Evolutionary conservation across 1,140 invertebrate species (phyloP), one percentile per base, ranked within the genome.

Genomic region (Drosophila virilis): DNA sequence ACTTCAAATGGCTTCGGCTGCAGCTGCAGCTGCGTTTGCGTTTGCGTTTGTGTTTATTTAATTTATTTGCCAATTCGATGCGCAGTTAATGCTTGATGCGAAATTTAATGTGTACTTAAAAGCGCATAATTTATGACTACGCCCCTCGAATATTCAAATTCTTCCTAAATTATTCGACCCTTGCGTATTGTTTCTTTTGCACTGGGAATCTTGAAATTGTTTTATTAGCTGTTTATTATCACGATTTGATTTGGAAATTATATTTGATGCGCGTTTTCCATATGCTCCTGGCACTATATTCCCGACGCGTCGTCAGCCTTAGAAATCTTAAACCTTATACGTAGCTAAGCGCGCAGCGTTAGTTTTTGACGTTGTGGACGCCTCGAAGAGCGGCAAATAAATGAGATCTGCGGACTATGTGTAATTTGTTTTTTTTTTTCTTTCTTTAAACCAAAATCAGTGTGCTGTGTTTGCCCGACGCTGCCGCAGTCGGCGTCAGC

Each of bases 331-430:
- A 55, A 33, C 28, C 35, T 50, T 52, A 12, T 8, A 57, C 62
- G 42, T n/a, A 15, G 32, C 22, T 43, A 9, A 9, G 50, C 35
- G 42, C 65, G 74, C 77, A 55, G 78, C 74, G 61, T 69, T 55
- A 8, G 45, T 51, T 71, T 75, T 59, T 60, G 66, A 76, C 76
- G 85, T 79, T 91, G 85, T 84, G 90, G 71, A 88, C 90, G 78
- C 80, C 80, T 81, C 78, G 86, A 81, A 74, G 78, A 78, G 85
- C 85, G 76, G 86, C 90, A 84, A 90, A 91, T 91, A 91, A 91
- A 91, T 91, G 90, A 91, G 85, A 91, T 91, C 80, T 91, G 74
- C 62, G 79, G 60, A 74, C 77, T 70, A 73, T 78, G 80, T 85
- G 82, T 90, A 91, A 91, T 91, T 90, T 82, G 85, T 80, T 84